phyloP scores from a whole-genome alignment of 2,113 vertebrate genomes.

The Bubo bubo region DNA sequence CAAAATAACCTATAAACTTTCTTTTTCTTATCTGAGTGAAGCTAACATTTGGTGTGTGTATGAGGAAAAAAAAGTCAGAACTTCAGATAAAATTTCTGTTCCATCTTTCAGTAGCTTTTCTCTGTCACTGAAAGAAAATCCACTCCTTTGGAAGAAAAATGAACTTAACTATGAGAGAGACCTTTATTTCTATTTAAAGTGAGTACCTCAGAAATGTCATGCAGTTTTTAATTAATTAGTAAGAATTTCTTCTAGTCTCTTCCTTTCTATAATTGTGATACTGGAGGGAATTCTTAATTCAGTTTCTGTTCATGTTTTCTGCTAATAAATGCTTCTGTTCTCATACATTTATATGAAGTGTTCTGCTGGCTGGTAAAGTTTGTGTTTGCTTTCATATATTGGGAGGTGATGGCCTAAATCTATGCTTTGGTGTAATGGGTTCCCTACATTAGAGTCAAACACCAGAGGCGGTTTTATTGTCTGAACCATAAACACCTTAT shows the following conservation, averaged over 20 bases:
- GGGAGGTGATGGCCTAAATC: not conserved
- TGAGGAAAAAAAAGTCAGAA: not conserved
- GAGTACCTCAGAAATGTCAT: not conserved
- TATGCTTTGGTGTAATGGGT: not conserved
- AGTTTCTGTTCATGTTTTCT: not conserved
- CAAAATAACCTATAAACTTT: not conserved
- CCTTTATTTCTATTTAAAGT: not conserved
- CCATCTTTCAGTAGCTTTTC: not conserved
- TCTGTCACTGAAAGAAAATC: not conserved
- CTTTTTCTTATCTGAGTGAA: not conserved
- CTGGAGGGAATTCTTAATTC: not conserved
- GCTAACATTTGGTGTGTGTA: not conserved
- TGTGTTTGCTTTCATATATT: not conserved
- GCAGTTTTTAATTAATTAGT: not conserved
- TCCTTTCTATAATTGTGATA: not conserved
- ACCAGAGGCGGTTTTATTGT: not conserved
- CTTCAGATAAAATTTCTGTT: not conserved
- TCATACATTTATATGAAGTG: not conserved
- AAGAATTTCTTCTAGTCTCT: not conserved
- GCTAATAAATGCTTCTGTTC: not conserved
- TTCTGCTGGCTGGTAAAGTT: not conserved
- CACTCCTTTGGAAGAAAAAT: not conserved
- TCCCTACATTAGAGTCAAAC: not conserved
- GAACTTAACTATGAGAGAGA: not conserved
- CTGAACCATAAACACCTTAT: not conserved